These are phyloP conservation scores for Lophura nycthemera DNA, from an alignment of 2,113 vertebrate genomes.

Conservation along the genomic window DNA sequence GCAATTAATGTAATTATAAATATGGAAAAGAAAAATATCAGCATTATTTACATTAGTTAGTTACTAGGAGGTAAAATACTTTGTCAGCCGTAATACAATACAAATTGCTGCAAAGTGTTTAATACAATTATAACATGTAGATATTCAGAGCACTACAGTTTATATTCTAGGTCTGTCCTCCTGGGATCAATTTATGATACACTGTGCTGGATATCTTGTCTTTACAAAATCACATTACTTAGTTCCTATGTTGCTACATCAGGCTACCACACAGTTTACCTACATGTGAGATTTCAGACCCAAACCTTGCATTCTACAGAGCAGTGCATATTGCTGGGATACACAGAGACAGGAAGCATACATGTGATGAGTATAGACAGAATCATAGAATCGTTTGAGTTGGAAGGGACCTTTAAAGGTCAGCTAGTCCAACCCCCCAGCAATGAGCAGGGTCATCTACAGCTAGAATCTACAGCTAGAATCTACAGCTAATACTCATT, in stretches of 20 bases:
- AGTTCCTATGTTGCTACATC: not conserved
- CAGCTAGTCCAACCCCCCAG: too few species aligned
- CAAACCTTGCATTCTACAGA: fast-evolving
- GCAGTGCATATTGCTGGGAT: fast-evolving
- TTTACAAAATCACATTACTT: constrained; percentile 25
- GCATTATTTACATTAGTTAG: constrained; percentile 15
- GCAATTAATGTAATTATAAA: constrained; percentile 63
- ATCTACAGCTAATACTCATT: not conserved
- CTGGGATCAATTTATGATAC: constrained; percentile 62
- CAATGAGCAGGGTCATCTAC: too few species aligned
- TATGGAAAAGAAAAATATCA: constrained; percentile 22
- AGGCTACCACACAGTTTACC: not conserved
- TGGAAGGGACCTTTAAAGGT: too few species aligned
- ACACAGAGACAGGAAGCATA: fast-evolving
- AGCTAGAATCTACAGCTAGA: too few species aligned
- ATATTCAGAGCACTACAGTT: constrained; percentile 38
- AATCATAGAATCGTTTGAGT: too few species aligned
- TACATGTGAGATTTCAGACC: not conserved
- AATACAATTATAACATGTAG: constrained; percentile 10
- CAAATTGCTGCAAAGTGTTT: constrained; percentile 58
- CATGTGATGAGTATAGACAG: not conserved
- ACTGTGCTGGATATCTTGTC: not conserved
- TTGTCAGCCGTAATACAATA: constrained; percentile 60
- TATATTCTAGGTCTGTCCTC: constrained; percentile 45
- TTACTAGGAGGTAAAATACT: constrained; percentile 57